These are phyloP conservation scores for Apamea sordens DNA, from an alignment of 2,888 invertebrate genomes.

Conservation along the genomic window DNA sequence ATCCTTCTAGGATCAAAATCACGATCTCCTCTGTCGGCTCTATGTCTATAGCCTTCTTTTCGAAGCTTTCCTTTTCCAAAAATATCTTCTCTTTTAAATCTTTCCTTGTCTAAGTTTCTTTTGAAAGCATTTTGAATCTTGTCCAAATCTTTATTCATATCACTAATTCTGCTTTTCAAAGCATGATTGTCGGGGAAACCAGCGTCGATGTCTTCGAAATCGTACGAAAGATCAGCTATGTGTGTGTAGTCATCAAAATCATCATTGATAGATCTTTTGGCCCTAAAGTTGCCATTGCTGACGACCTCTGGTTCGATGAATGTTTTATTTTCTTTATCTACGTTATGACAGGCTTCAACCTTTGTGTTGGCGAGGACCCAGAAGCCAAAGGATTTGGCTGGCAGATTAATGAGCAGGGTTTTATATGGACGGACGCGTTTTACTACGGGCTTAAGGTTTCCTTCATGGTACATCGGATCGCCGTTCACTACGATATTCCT, in stretches of 20 bases:
- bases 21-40: conserved; percentile 51
- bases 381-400: conserved; percentile 93
- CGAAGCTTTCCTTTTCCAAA: conserved; percentile 61
- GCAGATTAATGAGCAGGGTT: conserved; percentile 90
- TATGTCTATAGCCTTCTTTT: conserved; percentile 58
- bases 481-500: conserved; percentile 92
- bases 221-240: conserved; percentile 62
- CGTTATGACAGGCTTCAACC: conserved; percentile 89
- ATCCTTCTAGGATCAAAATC: conserved; percentile 68
- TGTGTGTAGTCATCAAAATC: conserved; percentile 66
- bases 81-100: conserved; percentile 72
- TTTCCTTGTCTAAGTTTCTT: conserved; percentile 59
- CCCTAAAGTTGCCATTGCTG: conserved; percentile 63
- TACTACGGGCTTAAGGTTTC: conserved; percentile 90
- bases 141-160: conserved; percentile 76
- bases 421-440: conserved; percentile 88
- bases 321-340: conserved; percentile 65
- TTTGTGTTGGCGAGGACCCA: conserved; percentile 93
- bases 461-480: conserved; percentile 89
- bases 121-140: conserved; percentile 70
- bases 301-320: conserved; percentile 64
- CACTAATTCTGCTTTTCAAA: conserved; percentile 70
- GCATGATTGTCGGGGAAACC: conserved; percentile 62
- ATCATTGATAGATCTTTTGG: conserved; percentile 73
- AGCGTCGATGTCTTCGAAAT: conserved; percentile 64